Percentiles rank a stretch among this genome's conserved stretches.
These are phyloP conservation scores for Parnassius smintheus DNA, from an alignment of 2,888 invertebrate genomes.

Conservation along the genomic window DNA sequence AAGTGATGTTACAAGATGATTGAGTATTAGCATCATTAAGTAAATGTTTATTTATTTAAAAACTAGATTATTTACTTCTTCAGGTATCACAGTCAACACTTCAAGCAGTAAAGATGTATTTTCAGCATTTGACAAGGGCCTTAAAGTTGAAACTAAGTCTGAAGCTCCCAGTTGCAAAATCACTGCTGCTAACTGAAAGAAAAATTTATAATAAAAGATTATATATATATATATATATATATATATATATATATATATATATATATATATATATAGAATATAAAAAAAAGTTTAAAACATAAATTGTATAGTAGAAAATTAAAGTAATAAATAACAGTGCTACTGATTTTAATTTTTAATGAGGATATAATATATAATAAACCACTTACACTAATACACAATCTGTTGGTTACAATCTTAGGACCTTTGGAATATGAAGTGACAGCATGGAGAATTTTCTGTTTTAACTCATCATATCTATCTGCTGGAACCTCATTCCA, in stretches of 20 bases:
- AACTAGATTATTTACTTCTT: constrained; percentile 83
- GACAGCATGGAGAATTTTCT: constrained; percentile 88
- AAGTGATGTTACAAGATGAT: no score
- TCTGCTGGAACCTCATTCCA: constrained; percentile 93
- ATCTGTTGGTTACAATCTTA: constrained; percentile 90
- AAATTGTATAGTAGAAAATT: no score
- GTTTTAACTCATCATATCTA: constrained; percentile 88
- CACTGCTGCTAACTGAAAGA: constrained; percentile 89
- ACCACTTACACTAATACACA: constrained; percentile 91
- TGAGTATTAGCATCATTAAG: no score
- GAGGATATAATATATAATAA: constrained; percentile 1
- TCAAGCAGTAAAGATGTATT: constrained; percentile 84
- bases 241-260: no score
- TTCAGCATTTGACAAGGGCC: constrained; percentile 80
- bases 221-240: no score
- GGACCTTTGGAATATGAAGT: constrained; percentile 90
- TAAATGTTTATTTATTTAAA: no score
- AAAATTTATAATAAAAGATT: constrained; percentile 5
- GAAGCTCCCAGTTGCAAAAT: constrained; percentile 86
- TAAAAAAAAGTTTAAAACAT: no score
- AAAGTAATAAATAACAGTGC: no score
- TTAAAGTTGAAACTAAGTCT: constrained; percentile 88
- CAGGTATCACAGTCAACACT: constrained; percentile 92
- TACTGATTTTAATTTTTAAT: no score
- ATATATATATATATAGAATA: no score